Evolutionary conservation across 2,113 vertebrate species (phyloP).

Genomic region (Telmatochromis sp.): DNA sequence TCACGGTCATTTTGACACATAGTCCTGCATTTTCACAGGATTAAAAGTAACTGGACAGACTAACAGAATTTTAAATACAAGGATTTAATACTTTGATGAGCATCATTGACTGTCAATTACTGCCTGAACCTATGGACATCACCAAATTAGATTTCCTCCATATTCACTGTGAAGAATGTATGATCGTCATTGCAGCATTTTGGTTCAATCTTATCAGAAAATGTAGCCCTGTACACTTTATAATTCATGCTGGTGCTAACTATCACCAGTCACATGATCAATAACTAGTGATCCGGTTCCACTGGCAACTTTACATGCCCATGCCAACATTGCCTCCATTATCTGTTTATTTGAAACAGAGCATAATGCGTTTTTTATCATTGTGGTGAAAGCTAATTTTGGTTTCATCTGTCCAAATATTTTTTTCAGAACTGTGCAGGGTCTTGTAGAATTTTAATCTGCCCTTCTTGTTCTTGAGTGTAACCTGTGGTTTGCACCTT

Average conservation of each 20-base stretch:
- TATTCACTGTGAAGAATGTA: background rate
- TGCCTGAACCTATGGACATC: background rate
- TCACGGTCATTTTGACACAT: background rate
- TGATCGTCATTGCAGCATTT: accelerated
- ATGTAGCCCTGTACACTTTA: background rate
- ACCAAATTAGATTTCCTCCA: background rate
- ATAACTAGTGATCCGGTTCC: background rate
- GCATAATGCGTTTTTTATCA: accelerated
- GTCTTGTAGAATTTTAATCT: background rate
- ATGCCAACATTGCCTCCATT: background rate
- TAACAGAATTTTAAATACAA: background rate
- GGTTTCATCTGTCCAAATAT: background rate
- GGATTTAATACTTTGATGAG: background rate
- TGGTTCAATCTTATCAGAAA: background rate
- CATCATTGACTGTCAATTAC: background rate
- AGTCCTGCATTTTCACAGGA: background rate
- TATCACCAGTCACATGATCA: background rate
- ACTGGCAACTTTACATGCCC: background rate
- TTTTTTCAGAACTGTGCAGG: background rate
- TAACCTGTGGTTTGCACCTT: background rate
- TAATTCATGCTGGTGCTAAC: background rate
- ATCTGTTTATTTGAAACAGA: background rate
- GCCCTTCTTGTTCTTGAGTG: background rate
- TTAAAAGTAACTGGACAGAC: background rate
- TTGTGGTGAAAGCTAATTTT: background rate